Evolutionary conservation across 2,113 vertebrate genomes (phyloP), one percentile per base, ranked within the genome.

Genomic region (Callipepla californica): DNA sequence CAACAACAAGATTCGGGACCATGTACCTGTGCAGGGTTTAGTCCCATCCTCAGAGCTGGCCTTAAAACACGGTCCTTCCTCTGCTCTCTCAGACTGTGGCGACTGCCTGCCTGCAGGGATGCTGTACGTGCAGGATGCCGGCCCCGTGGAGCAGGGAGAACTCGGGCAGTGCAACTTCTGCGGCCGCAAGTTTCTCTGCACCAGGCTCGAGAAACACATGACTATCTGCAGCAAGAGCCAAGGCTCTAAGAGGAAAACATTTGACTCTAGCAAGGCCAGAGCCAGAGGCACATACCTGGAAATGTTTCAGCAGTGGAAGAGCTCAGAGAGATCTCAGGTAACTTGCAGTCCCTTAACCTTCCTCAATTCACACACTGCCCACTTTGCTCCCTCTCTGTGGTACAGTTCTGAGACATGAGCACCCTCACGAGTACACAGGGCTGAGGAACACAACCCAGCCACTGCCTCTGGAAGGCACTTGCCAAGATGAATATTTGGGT

Each of bases 271-370:
- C 8, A 93, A 75, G 65, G 95, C 98, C 73, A 98, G 98, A 85
- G 97, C 96, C 57, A 98, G 97, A 69, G 98, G 98, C 88, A 98
- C 98, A 1, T 97, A 97, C 16, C 50, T 98, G 47, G 98, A 98
- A 85, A 75, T 97, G 38, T 98, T 96, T 90, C 95, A 97, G 91
- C 98, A 97, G 89, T 89, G 66, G 84, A 98, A 98, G 34, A 75
- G 61, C 57, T 94, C 87, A 57, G 79, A 83, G 80, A 67, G 45
- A 45, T 70, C 95, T 96, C 97, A 98, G 98, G 98, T 99, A 98
- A 98, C 1, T 14, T 47, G 30, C 28, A 45, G 65, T 36, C 57
- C 65, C 61, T 92, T 93, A 84, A 36, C 55, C 67, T 57, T 55
- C 82, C 57, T 53, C 6, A 3, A 38, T 44, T 13, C 38, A 38